phyloP scores from a whole-genome alignment of 2,888 invertebrate genomes.

The Sesamia inferens region DNA sequence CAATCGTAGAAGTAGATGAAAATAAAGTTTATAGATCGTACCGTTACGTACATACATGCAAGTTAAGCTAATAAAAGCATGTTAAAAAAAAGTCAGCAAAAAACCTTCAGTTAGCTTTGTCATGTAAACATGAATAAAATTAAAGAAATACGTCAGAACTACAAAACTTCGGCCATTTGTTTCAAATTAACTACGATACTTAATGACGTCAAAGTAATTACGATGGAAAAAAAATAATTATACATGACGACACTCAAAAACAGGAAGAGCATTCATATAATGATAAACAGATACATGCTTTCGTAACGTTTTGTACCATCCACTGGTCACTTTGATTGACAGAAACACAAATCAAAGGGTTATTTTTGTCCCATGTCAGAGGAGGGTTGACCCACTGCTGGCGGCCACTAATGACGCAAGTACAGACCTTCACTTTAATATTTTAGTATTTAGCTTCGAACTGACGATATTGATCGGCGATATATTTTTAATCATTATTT shows the following conservation, averaged over 20 bases:
- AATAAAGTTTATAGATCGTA: no score
- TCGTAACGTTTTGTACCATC: conserved; percentile 15
- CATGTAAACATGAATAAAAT: neutral
- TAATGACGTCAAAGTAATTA: conserved; percentile 35
- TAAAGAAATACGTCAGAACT: neutral
- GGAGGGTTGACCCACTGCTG: conserved; percentile 69
- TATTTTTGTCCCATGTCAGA: conserved; percentile 68
- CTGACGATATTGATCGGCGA: conserved; percentile 29
- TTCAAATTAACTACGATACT: conserved; percentile 6
- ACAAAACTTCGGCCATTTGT: conserved; percentile 1
- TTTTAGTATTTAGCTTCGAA: conserved; percentile 56
- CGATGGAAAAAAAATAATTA: conserved; percentile 10
- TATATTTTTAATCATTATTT: conserved; percentile 55
- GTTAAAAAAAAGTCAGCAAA: no score
- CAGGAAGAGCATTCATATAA: conserved; percentile 30
- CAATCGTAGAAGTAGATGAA: no score
- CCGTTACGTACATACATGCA: no score
- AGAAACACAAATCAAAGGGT: conserved; percentile 63
- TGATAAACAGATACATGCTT: conserved; percentile 9
- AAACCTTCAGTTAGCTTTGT: no score
- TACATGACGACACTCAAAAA: conserved; percentile 20
- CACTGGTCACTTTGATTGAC: conserved; percentile 64
- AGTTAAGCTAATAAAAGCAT: no score
- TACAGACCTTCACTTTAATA: conserved; percentile 71
- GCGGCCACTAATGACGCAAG: conserved; percentile 73